These are phyloP conservation scores for Delphinus delphis DNA, from an alignment of 2,113 vertebrate genomes.

Conservation along the genomic window DNA sequence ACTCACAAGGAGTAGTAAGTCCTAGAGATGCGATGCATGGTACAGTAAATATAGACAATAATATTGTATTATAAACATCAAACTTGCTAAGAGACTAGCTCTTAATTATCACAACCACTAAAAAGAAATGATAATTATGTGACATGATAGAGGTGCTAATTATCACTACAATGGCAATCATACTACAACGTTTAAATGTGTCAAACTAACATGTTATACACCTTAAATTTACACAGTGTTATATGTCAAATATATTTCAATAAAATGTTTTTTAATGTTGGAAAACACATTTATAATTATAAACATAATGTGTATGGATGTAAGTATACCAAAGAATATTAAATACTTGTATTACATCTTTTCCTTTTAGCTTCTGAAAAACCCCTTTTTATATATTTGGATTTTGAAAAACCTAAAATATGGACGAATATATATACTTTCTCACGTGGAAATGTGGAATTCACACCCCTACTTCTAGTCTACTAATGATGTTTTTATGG, in stretches of 20 bases:
- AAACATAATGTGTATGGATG: background rate
- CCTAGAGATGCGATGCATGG: background rate
- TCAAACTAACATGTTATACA: background rate
- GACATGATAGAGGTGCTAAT: background rate
- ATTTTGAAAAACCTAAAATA: background rate
- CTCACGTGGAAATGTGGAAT: background rate
- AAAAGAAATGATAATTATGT: background rate
- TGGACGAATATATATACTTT: background rate
- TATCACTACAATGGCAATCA: background rate
- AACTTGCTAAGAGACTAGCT: background rate
- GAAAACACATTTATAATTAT: background rate
- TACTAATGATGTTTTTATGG: background rate
- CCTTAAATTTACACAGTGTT: no score
- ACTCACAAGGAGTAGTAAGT: background rate
- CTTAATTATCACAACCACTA: background rate
- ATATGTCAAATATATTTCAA: background rate
- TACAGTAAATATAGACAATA: background rate
- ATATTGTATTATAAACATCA: background rate
- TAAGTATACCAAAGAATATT: background rate
- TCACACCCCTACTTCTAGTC: background rate
- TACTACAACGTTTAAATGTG: background rate
- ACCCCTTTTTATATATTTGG: background rate
- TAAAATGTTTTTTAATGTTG: background rate
- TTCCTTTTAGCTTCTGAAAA: background rate
- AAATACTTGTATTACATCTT: background rate